A percentile compares a stretch with the other conserved stretches of the same genome.
Evolutionary conservation across 2,888 invertebrate species (phyloP).

Genomic region (Rutpela maculata): DNA sequence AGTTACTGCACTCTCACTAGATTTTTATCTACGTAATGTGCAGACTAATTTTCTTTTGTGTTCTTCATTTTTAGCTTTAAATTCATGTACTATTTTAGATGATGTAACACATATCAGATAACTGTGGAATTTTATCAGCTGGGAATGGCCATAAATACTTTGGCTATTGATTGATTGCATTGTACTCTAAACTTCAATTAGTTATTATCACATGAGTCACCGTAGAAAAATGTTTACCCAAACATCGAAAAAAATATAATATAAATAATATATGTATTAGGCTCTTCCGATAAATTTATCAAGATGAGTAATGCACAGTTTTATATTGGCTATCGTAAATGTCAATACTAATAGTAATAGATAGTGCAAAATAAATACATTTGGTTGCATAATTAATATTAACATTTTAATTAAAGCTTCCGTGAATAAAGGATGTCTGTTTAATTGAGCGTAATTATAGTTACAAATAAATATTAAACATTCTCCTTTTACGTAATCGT

Average conservation of each 20-base stretch:
- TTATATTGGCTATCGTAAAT: too few species aligned
- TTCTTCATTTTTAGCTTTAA: background rate
- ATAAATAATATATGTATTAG: background rate
- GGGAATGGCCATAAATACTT: constrained; percentile 9
- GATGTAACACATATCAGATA: background rate
- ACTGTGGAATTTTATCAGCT: constrained; percentile 4
- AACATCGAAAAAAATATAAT: background rate
- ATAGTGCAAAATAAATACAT: background rate
- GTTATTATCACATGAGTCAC: constrained; percentile 27
- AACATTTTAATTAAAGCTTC: background rate
- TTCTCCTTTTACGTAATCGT: too few species aligned
- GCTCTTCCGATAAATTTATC: background rate
- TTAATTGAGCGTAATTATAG: background rate
- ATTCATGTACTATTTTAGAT: background rate
- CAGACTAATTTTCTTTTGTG: background rate
- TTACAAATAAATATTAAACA: background rate
- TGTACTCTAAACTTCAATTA: constrained; percentile 1
- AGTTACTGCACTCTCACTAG: background rate
- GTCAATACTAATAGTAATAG: too few species aligned
- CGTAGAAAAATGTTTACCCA: background rate
- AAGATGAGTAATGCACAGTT: background rate
- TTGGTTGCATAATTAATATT: background rate
- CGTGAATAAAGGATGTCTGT: background rate
- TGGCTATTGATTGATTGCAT: constrained; percentile 21
- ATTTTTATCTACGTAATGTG: constrained; percentile 9